Evolutionary conservation across 2,888 invertebrate species (phyloP).

Genomic region (Andrena camellia): DNA sequence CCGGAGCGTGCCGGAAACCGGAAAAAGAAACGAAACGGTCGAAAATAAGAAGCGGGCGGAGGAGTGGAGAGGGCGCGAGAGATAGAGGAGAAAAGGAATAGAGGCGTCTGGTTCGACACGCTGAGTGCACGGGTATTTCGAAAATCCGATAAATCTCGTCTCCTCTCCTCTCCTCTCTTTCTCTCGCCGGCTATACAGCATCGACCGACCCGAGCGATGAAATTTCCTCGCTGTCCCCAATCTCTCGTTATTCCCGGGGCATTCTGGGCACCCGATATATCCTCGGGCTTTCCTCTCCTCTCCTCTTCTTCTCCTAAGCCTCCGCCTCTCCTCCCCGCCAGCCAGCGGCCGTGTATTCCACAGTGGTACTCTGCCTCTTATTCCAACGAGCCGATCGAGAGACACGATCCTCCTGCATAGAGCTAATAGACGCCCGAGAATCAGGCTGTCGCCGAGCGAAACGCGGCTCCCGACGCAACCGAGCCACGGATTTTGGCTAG

Average conservation of each 20-base stretch:
- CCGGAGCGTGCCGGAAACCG: constrained; percentile 30
- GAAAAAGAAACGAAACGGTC: constrained; percentile 37
- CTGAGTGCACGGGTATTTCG: constrained; percentile 73
- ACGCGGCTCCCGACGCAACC: constrained; percentile 25
- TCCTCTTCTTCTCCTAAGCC: constrained; percentile 24
- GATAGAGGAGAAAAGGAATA: constrained; percentile 58
- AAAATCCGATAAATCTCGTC: constrained; percentile 75
- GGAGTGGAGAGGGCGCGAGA: constrained; percentile 15
- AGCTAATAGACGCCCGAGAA: constrained; percentile 56
- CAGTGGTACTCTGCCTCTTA: constrained; percentile 40
- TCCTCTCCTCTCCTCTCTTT: constrained; percentile 41
- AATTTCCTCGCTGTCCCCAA: constrained; percentile 73
- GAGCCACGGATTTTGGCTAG: neutral
- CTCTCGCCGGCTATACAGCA: constrained; percentile 51
- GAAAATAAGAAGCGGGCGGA: constrained; percentile 25
- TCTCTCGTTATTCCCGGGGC: constrained; percentile 74
- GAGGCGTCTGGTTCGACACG: constrained; percentile 73
- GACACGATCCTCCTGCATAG: constrained; percentile 34
- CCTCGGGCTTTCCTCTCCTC: constrained; percentile 61
- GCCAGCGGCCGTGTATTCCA: constrained; percentile 32
- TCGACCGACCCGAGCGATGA: constrained; percentile 67
- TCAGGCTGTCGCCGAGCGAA: constrained; percentile 36
- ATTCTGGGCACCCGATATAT: constrained; percentile 71
- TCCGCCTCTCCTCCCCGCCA: neutral
- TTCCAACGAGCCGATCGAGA: constrained; percentile 47